Base-by-base conservation (phyloP, 1,140 invertebrate species). In the Cataglyphis hispanica region DNA sequence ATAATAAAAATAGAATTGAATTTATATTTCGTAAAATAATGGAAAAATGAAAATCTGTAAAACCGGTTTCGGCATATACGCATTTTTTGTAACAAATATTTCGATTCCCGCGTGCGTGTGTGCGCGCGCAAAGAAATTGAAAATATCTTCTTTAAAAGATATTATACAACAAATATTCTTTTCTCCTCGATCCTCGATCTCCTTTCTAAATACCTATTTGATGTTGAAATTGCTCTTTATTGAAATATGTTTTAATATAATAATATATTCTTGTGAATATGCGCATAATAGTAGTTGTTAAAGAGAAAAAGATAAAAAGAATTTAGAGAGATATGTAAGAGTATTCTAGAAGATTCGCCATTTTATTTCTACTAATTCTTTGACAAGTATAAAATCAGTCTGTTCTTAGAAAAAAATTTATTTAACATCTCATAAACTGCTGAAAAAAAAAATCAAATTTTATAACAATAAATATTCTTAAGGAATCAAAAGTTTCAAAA, bases 11-110 rank as follows among this genome's bases (percentile, higher is more conserved):
- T 46, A 46, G 19, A 74, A 83, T 74, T 74, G 37, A 72, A 58
- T 72, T 83, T 37, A 25, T 58, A 70, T 81, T 70, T 81, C 11
- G 27, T 31, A n/a, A n/a, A n/a, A 40, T 46, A 83, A 74, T 61
- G 25, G 37, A 60, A 58, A 77, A 78, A 67, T 40, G 22, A 13
- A 31, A 60, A 46, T 60, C 7, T 37, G 19, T 19, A n/a, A 81
- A 61, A 72, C 2, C n/a, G n/a, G n/a, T n/a, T n/a, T n/a, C n/a
- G n/a, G n/a, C n/a, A n/a, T n/a, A n/a, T n/a, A n/a, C n/a, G 19
- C 25, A 56, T 83, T 46, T 72, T 74, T 74, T 43, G 16, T 43
- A 81, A 81, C 46, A 37, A 69, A 37, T 40, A 74, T 56, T 19
- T 1, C 63, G 13, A 81, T 16, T 46, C 7, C 25, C 1, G 3